phyloP scores from a whole-genome alignment of 2,113 vertebrate species.

The Pleuronectes platessa region DNA sequence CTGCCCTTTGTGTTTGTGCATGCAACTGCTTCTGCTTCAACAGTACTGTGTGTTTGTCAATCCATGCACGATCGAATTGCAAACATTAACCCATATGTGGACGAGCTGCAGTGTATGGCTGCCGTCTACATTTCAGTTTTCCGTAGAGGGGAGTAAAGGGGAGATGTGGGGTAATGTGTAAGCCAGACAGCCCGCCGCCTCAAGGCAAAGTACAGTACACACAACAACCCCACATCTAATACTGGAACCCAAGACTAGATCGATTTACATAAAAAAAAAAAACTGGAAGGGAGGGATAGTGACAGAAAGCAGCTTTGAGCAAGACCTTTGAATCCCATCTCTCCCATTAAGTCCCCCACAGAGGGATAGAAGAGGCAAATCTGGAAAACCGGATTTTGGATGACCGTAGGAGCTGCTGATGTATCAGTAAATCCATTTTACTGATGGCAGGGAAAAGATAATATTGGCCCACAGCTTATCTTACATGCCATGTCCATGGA shows the following conservation, averaged over 20 bases:
- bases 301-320: conserved; percentile 64
- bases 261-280: conserved; percentile 69
- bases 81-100: conserved; percentile 70
- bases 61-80: conserved; percentile 50
- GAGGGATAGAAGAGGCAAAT: conserved; percentile 54
- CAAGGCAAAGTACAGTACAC: conserved; percentile 62
- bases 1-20: conserved; percentile 28
- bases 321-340: conserved; percentile 64
- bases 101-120: conserved; percentile 33
- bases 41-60: conserved; percentile 46
- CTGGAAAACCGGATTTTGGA: conserved; percentile 68
- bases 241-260: conserved; percentile 73
- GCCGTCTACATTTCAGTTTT: conserved; percentile 56
- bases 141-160: conserved; percentile 40
- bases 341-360: conserved; percentile 55
- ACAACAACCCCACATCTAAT: conserved; percentile 69
- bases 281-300: conserved; percentile 4
- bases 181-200: conserved; percentile 80
- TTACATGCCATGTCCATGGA: conserved; percentile 47
- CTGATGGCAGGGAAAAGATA: conserved; percentile 66
- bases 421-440: conserved; percentile 71
- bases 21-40: conserved; percentile 16
- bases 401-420: conserved; percentile 54
- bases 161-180: conserved; percentile 75
- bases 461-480: conserved; percentile 67